phyloP scores from a whole-genome alignment of 2,113 vertebrate genomes.

The Thalassarche chlororhynchos region DNA sequence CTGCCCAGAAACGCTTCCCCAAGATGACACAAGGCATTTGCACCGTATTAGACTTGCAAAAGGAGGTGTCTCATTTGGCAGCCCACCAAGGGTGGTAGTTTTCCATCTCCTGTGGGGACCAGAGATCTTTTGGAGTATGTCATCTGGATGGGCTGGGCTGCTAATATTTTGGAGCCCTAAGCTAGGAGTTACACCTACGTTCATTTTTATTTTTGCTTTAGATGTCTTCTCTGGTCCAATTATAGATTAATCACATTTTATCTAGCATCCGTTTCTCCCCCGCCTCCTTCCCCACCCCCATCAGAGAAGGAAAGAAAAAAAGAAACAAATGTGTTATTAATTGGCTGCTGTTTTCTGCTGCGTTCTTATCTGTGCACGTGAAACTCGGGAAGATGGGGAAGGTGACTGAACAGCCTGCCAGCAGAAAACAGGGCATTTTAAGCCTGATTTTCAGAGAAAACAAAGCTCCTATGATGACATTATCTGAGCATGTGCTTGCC shows the following conservation, averaged over 20 bases:
- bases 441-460: background rate
- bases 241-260: slow-evolving; percentile 64
- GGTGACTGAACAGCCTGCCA: background rate
- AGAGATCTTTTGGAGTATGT: background rate
- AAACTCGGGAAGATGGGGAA: background rate
- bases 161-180: slow-evolving; percentile 30
- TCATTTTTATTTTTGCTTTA: slow-evolving; percentile 48
- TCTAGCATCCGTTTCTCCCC: slow-evolving; percentile 8
- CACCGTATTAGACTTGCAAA: background rate
- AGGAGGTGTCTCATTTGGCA: background rate
- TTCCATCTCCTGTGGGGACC: background rate
- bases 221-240: slow-evolving; percentile 41
- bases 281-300: slow-evolving; percentile 13
- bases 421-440: background rate
- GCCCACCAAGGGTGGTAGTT: background rate
- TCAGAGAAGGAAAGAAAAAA: background rate
- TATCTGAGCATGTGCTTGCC: background rate
- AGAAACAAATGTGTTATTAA: background rate
- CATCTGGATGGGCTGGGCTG: slow-evolving; percentile 32
- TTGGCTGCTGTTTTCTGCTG: slow-evolving; percentile 28
- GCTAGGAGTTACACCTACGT: slow-evolving; percentile 52
- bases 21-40: rapidly evolving
- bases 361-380: background rate
- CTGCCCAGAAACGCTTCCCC: background rate
- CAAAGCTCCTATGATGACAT: background rate